These are phyloP conservation scores for Atherix ibis DNA, from an alignment of 2,888 invertebrate species.

Conservation along the genomic window DNA sequence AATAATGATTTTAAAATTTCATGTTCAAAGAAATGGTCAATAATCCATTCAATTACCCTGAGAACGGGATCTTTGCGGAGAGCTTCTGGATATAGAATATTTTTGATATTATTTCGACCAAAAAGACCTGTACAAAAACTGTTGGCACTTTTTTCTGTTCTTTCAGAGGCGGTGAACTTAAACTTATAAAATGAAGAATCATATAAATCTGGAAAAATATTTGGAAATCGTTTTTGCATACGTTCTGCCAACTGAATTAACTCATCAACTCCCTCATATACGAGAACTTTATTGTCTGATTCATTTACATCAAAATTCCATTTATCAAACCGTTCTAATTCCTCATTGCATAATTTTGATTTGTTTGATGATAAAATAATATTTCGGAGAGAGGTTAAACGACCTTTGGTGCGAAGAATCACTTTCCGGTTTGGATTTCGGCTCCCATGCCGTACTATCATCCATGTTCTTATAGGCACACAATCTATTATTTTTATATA, in stretches of 20 bases:
- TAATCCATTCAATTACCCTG: too few species aligned
- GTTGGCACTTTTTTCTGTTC: slow-evolving; percentile 58
- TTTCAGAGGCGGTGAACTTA: slow-evolving; percentile 59
- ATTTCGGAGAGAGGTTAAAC: slow-evolving; percentile 38
- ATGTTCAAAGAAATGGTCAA: too few species aligned
- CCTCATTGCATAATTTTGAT: slow-evolving; percentile 35
- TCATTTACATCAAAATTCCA: slow-evolving; percentile 42
- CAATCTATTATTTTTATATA: slow-evolving; percentile 49
- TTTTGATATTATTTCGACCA: slow-evolving; percentile 42
- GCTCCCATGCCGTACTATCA: slow-evolving; percentile 63
- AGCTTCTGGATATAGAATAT: slow-evolving; percentile 49
- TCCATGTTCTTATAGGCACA: slow-evolving; percentile 52
- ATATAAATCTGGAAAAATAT: slow-evolving; percentile 44
- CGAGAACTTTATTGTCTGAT: slow-evolving; percentile 43
- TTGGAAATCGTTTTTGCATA: slow-evolving; percentile 55
- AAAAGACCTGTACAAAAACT: slow-evolving; percentile 63
- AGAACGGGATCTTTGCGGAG: slow-evolving; percentile 47
- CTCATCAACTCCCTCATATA: slow-evolving; percentile 62
- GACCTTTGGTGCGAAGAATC: slow-evolving; percentile 37
- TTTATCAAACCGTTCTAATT: slow-evolving; percentile 31
- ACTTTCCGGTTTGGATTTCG: slow-evolving; percentile 47
- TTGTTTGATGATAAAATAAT: slow-evolving; percentile 38
- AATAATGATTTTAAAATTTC: background rate
- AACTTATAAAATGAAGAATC: slow-evolving; percentile 40
- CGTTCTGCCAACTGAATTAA: slow-evolving; percentile 55